phyloP scores from a whole-genome alignment of 1,140 invertebrate species.

The Aphelinus certus region DNA sequence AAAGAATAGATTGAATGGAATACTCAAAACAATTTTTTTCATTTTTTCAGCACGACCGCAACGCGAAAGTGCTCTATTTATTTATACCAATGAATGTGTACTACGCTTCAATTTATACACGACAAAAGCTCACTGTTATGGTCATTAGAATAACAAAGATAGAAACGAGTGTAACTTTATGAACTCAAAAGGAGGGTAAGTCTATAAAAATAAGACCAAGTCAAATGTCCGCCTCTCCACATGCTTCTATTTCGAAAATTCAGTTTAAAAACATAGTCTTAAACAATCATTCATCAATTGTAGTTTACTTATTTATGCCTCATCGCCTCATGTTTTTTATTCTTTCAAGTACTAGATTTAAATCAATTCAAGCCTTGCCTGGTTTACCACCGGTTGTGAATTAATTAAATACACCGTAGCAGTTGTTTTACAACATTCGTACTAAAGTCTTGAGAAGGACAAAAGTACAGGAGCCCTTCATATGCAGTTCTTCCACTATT shows the following conservation, averaged over 20 bases:
- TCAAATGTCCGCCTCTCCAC: constrained; percentile 59
- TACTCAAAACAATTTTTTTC: constrained; percentile 9
- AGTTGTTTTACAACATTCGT: constrained; percentile 63
- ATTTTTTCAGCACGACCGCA: constrained; percentile 35
- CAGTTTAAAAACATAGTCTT: constrained; percentile 65
- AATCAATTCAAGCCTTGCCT: constrained; percentile 59
- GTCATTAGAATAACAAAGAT: constrained; percentile 40
- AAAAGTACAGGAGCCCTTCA: constrained; percentile 58
- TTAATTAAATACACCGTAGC: constrained; percentile 60
- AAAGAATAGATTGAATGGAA: constrained; percentile 7
- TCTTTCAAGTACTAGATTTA: constrained; percentile 55
- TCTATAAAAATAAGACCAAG: constrained; percentile 47
- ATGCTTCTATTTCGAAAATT: constrained; percentile 65
- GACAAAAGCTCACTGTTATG: constrained; percentile 42
- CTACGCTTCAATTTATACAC: constrained; percentile 39
- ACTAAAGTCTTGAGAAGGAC: constrained; percentile 60
- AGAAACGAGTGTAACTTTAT: constrained; percentile 29
- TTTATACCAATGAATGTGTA: constrained; percentile 40
- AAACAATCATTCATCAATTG: constrained; percentile 63
- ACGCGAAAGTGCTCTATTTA: constrained; percentile 34
- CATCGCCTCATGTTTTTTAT: constrained; percentile 56
- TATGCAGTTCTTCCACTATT: constrained; percentile 24
- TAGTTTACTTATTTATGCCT: constrained; percentile 52
- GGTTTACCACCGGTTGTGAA: constrained; percentile 54
- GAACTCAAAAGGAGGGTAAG: constrained; percentile 31